Evolutionary conservation across 1,140 invertebrate species (phyloP), one percentile per base, ranked within the genome.

Genomic region (Drosophila tropicalis): DNA sequence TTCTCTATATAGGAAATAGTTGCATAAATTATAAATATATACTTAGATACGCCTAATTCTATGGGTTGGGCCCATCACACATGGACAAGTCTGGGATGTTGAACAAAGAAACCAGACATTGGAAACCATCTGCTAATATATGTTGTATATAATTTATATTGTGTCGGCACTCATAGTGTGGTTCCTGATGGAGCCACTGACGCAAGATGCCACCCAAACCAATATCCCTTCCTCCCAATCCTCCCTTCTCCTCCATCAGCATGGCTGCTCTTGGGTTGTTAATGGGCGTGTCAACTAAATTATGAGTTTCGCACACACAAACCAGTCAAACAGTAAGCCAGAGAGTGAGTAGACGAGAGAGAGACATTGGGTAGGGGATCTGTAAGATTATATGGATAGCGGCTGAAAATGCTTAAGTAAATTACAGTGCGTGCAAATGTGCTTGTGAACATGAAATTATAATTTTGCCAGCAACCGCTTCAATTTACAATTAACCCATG

Each of bases 351-450:
- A 22, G 22, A 9, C 22, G 51, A 32, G 56, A 32, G 56, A 76
- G 22, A 25, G 22, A 25, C 22, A 25, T 25, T 25, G 7, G 44
- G 57, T 55, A 17, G 10, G 17, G 62, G 69, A 63, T 13, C 17
- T 17, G 41, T 15, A 12, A 67, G 63, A 76, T 70, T 89, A 83
- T 89, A 77, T 65, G 70, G 68, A 72, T 73, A 89, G 76, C 77
- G 69, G 69, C 40, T 76, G 74, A 72, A 77, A 87, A 87, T 87
- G 83, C 80, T 89, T 91, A 89, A 91, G 89, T 91, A 91, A 91
- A 91, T 91, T 91, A 91, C 89, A 90, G 89, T 91, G 87, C 83
- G 84, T 90, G 87, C 87, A 90, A 90, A 90, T 91, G 84, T 91
- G 90, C 84, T 90, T 91, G 89, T 91, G 89, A 91, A 91, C 89